Evolutionary conservation across 2,888 invertebrate genomes (phyloP), one percentile per base, ranked within the genome.

Genomic region (Serrognathus titanus): DNA sequence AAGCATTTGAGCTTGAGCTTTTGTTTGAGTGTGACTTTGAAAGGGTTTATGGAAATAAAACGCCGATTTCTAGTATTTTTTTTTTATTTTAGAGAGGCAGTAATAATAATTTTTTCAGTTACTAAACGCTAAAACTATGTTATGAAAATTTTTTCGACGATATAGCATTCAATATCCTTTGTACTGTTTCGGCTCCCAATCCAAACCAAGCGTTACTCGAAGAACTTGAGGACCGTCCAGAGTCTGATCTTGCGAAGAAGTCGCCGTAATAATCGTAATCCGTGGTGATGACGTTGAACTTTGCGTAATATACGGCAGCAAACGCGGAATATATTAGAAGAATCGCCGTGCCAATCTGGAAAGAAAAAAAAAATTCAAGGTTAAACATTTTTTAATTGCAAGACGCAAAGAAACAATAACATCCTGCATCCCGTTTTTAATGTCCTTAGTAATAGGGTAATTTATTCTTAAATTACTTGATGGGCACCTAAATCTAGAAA

Each of bases 241-340:
- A 65, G 68, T 81, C 69, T 8, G 86, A 85, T 63, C 89, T 81
- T 66, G 85, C 86, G 53, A 89, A 82, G 72, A 89, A 84, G 71
- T 90, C 89, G 71, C 90, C 88, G 68, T 87, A 85, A 72, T 83
- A 81, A 68, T 87, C 87, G 74, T 88, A 88, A 75, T 90, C 89
- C 53, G 87, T 85, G n/a, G 88, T 81, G 58, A 90, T 82, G 48
- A 91, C 90, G 77, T 92, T 92, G 74, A 92, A 90, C 77, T 92
- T 92, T 51, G 92, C 91, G 78, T 91, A 92, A 78, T 92, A 92
- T 70, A 92, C 88, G 54, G 92, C 92, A 1, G 92, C 92, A 67
- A 92, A 84, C 53, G 90, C 90, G 55, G 92, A 92, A 80, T 92
- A 92, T 65, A 92, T 85, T 35, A 92, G 82, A 41, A 92, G 79